Evolutionary conservation across 2,113 vertebrate genomes (phyloP).

Genomic region (Syngnathus scovelli): DNA sequence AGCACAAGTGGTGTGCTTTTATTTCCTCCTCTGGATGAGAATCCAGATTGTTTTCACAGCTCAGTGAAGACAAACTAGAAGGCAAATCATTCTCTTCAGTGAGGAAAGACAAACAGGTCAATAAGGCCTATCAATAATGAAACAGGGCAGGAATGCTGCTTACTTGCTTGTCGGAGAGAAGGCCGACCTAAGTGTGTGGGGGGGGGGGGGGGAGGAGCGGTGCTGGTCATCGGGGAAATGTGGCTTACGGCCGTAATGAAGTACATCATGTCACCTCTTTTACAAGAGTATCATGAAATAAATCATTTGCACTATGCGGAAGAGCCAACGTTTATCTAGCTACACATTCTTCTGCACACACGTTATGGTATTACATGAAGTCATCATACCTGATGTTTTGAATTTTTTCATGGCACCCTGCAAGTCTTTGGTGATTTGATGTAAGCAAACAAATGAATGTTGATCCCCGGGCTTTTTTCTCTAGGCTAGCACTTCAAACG

Average conservation of each 20-base stretch:
- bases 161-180: conserved; percentile 28
- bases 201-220: not conserved
- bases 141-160: conserved; percentile 40
- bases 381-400: no score
- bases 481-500: no score
- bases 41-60: not conserved
- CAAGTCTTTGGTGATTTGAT: no score
- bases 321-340: not conserved
- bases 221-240: not conserved
- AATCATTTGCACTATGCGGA: not conserved
- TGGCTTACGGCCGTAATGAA: not conserved
- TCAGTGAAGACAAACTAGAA: conserved; percentile 46
- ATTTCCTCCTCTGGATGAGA: not conserved
- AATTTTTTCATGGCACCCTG: no score
- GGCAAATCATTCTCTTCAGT: conserved; percentile 50
- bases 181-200: not conserved
- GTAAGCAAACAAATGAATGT: no score
- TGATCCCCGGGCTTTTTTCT: no score
- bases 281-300: not conserved
- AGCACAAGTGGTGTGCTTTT: not conserved
- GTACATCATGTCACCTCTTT: not conserved
- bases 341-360: no score
- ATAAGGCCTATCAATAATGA: conserved; percentile 61
- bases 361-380: no score
- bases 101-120: conserved; percentile 59